These are phyloP conservation scores for Otus scops DNA, from an alignment of 2,797 vertebrate species.

Conservation along the genomic window DNA sequence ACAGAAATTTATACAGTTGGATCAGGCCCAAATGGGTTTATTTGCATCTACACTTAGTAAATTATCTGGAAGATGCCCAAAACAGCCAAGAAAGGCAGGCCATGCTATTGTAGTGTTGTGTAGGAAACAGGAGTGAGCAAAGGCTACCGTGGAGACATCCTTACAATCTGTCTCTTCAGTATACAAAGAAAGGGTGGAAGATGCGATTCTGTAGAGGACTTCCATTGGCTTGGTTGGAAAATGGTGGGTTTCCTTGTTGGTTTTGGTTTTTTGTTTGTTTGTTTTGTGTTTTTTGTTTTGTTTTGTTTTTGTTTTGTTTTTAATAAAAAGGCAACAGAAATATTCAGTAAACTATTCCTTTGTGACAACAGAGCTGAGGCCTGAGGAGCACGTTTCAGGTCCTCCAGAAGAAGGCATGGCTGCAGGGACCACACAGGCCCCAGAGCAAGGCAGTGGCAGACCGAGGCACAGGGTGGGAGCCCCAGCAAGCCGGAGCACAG, in stretches of 20 bases:
- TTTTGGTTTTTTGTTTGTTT: too few relatives aligned
- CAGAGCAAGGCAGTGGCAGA: too few relatives aligned
- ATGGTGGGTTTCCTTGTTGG: not conserved
- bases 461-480: accelerated
- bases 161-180: not conserved
- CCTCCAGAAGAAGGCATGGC: accelerated
- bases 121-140: not conserved
- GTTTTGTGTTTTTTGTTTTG: too few relatives aligned
- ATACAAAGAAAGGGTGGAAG: not conserved
- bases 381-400: accelerated
- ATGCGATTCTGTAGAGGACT: not conserved
- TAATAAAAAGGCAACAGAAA: not conserved
- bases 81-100: not conserved
- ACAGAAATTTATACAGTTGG: not conserved
- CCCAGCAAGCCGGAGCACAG: not conserved
- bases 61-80: not conserved
- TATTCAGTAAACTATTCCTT: not conserved
- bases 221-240: accelerated
- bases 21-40: not conserved
- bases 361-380: not conserved
- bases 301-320: not conserved
- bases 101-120: accelerated
- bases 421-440: not conserved
- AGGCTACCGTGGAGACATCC: accelerated
- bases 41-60: not conserved